These are phyloP conservation scores for Gadopsis bispinosus DNA, from an alignment of 2,797 vertebrate species.

Conservation along the genomic window DNA sequence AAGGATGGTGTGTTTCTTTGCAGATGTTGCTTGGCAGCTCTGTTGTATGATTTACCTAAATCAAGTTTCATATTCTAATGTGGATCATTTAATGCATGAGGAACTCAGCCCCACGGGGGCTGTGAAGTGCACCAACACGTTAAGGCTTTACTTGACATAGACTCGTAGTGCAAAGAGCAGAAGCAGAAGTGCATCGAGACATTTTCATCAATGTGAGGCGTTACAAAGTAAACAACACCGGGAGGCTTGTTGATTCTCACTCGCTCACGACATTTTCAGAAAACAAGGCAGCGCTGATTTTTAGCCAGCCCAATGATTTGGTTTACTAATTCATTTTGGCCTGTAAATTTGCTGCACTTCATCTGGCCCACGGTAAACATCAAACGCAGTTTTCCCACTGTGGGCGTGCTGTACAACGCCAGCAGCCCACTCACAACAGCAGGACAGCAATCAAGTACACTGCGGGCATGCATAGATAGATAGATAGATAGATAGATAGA, in stretches of 20 bases:
- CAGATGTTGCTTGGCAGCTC: slow-evolving; percentile 12
- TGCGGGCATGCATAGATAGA: slow-evolving; percentile 5
- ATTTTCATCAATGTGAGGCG: slow-evolving; percentile 5
- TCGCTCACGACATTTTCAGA: neutral
- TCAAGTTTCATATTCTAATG: slow-evolving; percentile 39
- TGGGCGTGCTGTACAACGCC: slow-evolving; percentile 16
- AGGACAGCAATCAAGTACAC: slow-evolving; percentile 9
- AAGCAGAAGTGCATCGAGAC: neutral
- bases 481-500: neutral
- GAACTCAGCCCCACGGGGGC: slow-evolving; percentile 6
- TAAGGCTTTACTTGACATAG: slow-evolving; percentile 13
- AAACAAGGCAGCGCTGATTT: slow-evolving; percentile 10
- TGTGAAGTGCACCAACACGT: slow-evolving; percentile 9
- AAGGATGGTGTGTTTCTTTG: slow-evolving; percentile 12
- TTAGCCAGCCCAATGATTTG: slow-evolving; percentile 33
- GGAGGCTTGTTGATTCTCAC: slow-evolving; percentile 28
- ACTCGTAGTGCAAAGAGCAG: slow-evolving; percentile 5
- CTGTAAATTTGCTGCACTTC: slow-evolving; percentile 32
- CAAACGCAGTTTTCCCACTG: slow-evolving; percentile 25
- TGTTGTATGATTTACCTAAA: slow-evolving; percentile 32
- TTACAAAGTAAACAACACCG: slow-evolving; percentile 26
- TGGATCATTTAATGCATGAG: slow-evolving; percentile 48
- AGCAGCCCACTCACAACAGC: slow-evolving; percentile 30
- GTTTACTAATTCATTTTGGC: slow-evolving; percentile 35
- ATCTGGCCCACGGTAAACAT: slow-evolving; percentile 25